Conservation (phyloP, 1,140 invertebrate genomes). For the Galendromus occidentalis region DNA sequence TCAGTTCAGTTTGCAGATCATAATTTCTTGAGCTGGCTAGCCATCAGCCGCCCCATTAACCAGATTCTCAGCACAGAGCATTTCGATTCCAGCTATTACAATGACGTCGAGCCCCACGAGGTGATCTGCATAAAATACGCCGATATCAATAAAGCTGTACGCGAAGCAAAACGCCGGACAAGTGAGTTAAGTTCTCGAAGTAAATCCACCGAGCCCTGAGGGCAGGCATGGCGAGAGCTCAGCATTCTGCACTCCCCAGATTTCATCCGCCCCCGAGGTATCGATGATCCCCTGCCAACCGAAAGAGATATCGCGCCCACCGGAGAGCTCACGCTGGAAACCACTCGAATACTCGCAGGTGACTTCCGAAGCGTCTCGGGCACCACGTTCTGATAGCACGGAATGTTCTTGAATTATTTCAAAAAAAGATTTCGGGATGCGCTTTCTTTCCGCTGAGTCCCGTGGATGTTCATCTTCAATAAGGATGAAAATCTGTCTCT, state of each 20-base stretch:
- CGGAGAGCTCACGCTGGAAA: constrained; percentile 17
- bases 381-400: background rate
- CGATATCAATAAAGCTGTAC: background rate
- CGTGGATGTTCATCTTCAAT: too few relatives aligned
- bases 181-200: background rate
- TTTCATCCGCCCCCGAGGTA: constrained; percentile 15
- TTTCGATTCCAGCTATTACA: constrained; percentile 9
- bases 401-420: background rate
- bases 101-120: background rate
- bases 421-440: too few relatives aligned
- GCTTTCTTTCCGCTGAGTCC: too few relatives aligned
- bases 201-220: background rate
- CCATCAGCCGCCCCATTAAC: too few relatives aligned
- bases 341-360: constrained; percentile 14
- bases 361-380: background rate
- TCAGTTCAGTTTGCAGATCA: too few relatives aligned
- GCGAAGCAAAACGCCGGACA: background rate
- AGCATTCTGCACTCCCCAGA: background rate
- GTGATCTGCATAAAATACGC: constrained; percentile 10
- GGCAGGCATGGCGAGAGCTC: background rate
- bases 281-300: constrained; percentile 17
- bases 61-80: too few relatives aligned
- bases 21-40: too few relatives aligned
- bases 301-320: constrained; percentile 14
- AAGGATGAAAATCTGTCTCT: background rate